phyloP scores from a whole-genome alignment of 2,797 vertebrate genomes.

The Sarcophilus harrisii region DNA sequence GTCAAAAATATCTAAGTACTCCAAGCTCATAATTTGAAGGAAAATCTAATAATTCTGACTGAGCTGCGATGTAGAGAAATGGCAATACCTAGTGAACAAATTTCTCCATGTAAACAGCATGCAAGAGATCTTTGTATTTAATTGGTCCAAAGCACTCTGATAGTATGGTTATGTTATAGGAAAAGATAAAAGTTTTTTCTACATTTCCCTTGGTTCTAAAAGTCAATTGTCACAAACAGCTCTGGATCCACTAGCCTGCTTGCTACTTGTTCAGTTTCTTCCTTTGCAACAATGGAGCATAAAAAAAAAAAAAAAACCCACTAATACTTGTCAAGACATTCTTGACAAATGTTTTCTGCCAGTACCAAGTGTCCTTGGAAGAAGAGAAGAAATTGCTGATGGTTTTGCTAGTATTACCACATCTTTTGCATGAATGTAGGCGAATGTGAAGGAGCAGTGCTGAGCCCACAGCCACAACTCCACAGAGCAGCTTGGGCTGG shows the following conservation, averaged over 20 bases:
- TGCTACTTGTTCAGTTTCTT: slow-evolving; percentile 93
- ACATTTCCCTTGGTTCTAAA: slow-evolving; percentile 97
- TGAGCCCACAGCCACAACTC: too few species aligned
- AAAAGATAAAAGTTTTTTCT: slow-evolving; percentile 95
- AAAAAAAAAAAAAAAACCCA: slow-evolving; percentile 67
- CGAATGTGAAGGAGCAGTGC: too few species aligned
- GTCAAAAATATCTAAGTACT: too few species aligned
- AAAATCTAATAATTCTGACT: too few species aligned
- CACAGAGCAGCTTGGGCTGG: too few species aligned
- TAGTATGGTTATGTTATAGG: slow-evolving; percentile 96
- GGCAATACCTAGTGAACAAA: too few species aligned
- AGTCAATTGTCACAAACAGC: slow-evolving; percentile 96
- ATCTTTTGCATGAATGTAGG: slow-evolving; percentile 92
- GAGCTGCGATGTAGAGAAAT: too few species aligned
- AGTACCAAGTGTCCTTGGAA: slow-evolving; percentile 94
- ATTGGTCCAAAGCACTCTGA: slow-evolving; percentile 78
- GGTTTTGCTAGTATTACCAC: slow-evolving; percentile 92
- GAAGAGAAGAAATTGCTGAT: slow-evolving; percentile 94
- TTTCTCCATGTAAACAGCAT: too few species aligned
- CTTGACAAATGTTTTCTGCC: slow-evolving; percentile 89
- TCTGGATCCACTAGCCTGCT: slow-evolving; percentile 93
- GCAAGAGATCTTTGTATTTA: too few species aligned
- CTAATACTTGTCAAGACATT: slow-evolving; percentile 88
- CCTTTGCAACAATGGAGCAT: slow-evolving; percentile 87
- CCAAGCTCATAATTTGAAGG: too few species aligned